A percentile compares a stretch with the other conserved stretches of the same genome.
Conservation (phyloP, 2,888 invertebrate genomes). For the Eilema depressum region DNA sequence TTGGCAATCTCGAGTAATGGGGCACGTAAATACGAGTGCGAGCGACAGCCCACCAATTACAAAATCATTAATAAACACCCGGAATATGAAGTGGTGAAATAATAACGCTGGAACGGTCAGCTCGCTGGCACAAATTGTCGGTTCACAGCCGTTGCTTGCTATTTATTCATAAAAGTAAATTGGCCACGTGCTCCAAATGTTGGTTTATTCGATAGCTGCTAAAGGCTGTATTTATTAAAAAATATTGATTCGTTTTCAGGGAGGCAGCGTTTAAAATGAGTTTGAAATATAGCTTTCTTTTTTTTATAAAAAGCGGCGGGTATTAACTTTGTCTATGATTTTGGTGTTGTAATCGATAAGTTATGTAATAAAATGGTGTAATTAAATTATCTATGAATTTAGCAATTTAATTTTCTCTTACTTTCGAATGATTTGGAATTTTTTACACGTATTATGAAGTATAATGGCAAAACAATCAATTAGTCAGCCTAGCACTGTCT, state of each 20-base stretch:
- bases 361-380: not conserved
- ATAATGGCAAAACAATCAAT: no score
- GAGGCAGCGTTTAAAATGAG: not conserved
- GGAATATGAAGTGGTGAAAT: constrained; percentile 77
- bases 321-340: not conserved
- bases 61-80: constrained; percentile 80
- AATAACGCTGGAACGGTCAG: constrained; percentile 61
- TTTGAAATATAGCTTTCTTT: not conserved
- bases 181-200: constrained; percentile 62
- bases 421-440: no score
- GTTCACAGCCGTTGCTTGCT: constrained; percentile 47
- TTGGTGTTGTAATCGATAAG: not conserved
- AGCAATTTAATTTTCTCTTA: no score
- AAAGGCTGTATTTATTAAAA: constrained; percentile 46
- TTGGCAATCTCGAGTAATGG: constrained; percentile 58
- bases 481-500: no score
- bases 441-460: no score
- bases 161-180: constrained; percentile 63
- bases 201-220: constrained; percentile 55
- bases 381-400: not conserved
- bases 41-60: constrained; percentile 74
- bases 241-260: constrained; percentile 34
- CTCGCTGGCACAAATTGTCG: constrained; percentile 63
- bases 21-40: constrained; percentile 66
- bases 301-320: not conserved